These are phyloP conservation scores for Zophobas atratus DNA, from an alignment of 1,140 invertebrate genomes.

Conservation along the genomic window DNA sequence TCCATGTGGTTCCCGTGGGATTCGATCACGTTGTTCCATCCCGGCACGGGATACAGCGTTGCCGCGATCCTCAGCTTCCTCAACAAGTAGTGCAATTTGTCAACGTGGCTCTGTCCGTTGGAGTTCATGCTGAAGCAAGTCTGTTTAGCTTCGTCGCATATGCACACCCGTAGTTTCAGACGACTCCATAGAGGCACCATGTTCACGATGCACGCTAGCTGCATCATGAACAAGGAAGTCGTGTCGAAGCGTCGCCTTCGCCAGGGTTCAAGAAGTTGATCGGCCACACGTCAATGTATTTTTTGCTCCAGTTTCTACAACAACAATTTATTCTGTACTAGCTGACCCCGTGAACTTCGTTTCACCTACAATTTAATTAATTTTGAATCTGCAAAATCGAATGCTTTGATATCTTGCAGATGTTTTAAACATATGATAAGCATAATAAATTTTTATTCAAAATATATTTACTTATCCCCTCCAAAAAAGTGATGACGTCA, in stretches of 20 bases:
- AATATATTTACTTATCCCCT: no score
- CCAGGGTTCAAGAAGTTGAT: constrained; percentile 88
- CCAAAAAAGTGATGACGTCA: no score
- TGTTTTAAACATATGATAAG: not conserved
- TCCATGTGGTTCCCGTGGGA: constrained; percentile 55
- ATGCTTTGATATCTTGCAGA: no score
- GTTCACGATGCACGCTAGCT: constrained; percentile 96
- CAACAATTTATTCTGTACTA: no score
- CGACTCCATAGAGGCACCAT: constrained; percentile 92
- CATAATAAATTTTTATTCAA: not conserved
- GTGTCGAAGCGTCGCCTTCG: constrained; percentile 84
- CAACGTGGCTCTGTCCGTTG: constrained; percentile 66
- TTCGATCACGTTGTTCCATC: constrained; percentile 63
- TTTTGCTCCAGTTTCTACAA: constrained; percentile 72
- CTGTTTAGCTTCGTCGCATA: constrained; percentile 76
- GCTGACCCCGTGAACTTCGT: no score
- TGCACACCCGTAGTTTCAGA: constrained; percentile 86
- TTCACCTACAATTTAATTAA: no score
- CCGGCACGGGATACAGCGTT: constrained; percentile 72
- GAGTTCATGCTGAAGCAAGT: constrained; percentile 67
- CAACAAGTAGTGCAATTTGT: constrained; percentile 73
- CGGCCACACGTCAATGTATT: constrained; percentile 98
- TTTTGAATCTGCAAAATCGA: no score
- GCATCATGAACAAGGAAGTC: constrained; percentile 95
- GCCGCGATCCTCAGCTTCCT: constrained; percentile 78